Base-by-base conservation (phyloP, 2,888 invertebrate species). In the Ischnura elegans region DNA sequence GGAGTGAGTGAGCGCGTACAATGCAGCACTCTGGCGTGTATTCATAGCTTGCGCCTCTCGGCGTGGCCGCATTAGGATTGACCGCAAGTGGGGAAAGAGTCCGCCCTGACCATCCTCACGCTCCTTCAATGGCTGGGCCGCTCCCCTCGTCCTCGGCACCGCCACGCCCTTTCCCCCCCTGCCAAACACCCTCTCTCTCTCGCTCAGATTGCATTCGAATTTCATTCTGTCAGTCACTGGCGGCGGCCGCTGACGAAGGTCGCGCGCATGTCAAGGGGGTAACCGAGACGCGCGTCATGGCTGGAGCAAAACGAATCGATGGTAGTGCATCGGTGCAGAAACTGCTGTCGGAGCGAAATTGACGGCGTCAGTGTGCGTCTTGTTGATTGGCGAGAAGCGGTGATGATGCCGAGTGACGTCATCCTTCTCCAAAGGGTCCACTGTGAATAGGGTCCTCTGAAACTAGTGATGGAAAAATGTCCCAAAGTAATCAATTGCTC, bases 91-190 rank as follows among this genome's bases (percentile, higher is more conserved):
- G 51, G 2, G 13, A 10, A 8, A 19, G 51, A 51, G 51, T 51
- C 51, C 51, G 21, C 90, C 55, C 90, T 90, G 47, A 25, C 90
- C 47, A n/a, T 90, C 90, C 51, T 47, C 51, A 47, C 90, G 0
- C 90, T 47, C 90, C 55, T n/a, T 47, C 43, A 8, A n/a, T 43
- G 13, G 16, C 10, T 42, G 42, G 13, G 13, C 21, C 4, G 25
- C 87, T 42, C 25, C 46, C 42, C 46, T 19, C 0, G 29, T 16
- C 43, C 45, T n/a, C 5, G 4, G 42, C 4, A n/a, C 87, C 46
- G n/a, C 46, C 46, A n/a, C n/a, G n/a, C 29, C 2, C 29, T n/a
- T 6, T 16, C 29, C n/a, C 43, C 47, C 16, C 21, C 87, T n/a
- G 45, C 25, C 13, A 43, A 6, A 25, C 10, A 4, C 47, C 21